These are phyloP conservation scores for Parasteatoda lunata DNA, from an alignment of 2,888 invertebrate genomes.

Conservation along the genomic window DNA sequence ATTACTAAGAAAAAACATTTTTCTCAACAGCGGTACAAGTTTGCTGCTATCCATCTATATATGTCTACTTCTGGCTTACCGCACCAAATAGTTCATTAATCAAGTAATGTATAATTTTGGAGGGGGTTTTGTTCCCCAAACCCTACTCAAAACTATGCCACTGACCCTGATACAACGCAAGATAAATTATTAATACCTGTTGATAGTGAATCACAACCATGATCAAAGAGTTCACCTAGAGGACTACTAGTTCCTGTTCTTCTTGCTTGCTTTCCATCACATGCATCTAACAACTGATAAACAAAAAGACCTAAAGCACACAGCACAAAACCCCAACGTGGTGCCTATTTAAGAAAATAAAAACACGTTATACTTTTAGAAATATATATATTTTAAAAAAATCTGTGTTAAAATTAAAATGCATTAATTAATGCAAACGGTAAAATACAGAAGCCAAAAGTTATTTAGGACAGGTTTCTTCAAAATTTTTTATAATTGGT, in stretches of 20 bases:
- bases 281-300: slow-evolving; percentile 98
- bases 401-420: too few species aligned
- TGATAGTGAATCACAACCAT: slow-evolving; percentile 98
- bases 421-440: not conserved
- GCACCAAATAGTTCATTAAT: too few species aligned
- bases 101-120: too few species aligned
- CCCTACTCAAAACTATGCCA: too few species aligned
- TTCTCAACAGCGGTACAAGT: too few species aligned
- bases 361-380: not conserved
- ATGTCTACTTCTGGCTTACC: too few species aligned
- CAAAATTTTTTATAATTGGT: not conserved
- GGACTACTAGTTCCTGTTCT: slow-evolving; percentile 93
- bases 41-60: too few species aligned
- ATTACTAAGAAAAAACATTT: too few species aligned
- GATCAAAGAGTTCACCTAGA: slow-evolving; percentile 98
- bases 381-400: not conserved
- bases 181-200: slow-evolving; percentile 78
- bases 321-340: slow-evolving; percentile 92
- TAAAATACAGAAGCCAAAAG: not conserved
- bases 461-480: not conserved
- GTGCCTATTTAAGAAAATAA: slow-evolving; percentile 78
- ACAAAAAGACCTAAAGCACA: slow-evolving; percentile 95
- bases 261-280: slow-evolving; percentile 99
- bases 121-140: too few species aligned
- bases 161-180: too few species aligned